Base-by-base conservation (phyloP, 2,113 vertebrate genomes). In the Steatornis caripensis region DNA sequence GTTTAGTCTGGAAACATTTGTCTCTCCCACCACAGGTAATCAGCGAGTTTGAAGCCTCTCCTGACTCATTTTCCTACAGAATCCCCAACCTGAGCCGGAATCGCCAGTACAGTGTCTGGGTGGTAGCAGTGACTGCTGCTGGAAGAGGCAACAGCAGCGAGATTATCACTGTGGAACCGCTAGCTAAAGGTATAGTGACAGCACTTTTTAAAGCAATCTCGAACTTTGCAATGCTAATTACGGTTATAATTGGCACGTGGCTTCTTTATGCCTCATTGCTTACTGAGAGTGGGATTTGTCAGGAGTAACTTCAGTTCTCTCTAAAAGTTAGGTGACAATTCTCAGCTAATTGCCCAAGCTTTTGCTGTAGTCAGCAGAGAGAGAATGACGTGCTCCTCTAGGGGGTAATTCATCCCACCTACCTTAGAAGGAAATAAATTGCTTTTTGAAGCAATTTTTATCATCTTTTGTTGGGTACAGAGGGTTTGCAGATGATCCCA, bases 1-100 rank as follows among this genome's bases (percentile, higher is more conserved):
- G 94, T 95, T 98, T 96, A 98, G 87, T 94, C 76, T 97, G 97
- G 94, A 95, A 97, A 97, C 57, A 21, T 97, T 97, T 97, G 21
- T 96, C 72, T 98, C 97, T 98, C 95, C 89, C 53, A 95, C 97
- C 97, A 93, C 98, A 99, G 99, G 99, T 99, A 95, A 99, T 99
- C 99, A 99, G 99, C 84, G 99, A 99, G 96, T 99, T 99, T 90
- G 99, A 99, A 97, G 99, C 99, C 53, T 99, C 99, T 87, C 99
- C 99, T 15, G 99, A 99, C 97, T 98, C 98, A 7, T 99, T 99
- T 97, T 99, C 99, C 98, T 99, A 99, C 98, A 98, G 99, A 97
- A 99, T 99, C 57, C 99, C 99, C 45, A 99, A 99, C 97, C 96
- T 99, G 98, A 99, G 98, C 95, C 98, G 99, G 80, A 99, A 99